Base-by-base conservation (phyloP, 2,797 vertebrate genomes). In the Sphenopsis melanotis region DNA sequence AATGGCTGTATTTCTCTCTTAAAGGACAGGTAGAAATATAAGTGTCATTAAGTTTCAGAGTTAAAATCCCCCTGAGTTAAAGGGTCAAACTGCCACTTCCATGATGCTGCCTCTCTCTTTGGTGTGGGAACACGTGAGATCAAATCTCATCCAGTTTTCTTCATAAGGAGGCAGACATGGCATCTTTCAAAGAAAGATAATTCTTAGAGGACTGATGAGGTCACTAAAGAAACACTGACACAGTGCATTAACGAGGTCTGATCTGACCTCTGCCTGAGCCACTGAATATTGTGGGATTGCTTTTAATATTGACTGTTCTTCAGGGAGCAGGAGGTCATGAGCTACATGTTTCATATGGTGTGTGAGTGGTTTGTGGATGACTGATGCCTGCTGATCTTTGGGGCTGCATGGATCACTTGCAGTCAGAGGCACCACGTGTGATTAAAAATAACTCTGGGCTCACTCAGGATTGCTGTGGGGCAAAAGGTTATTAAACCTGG, bases 171-270 rank as follows among this genome's bases (percentile, higher is more conserved):
- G 17, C 69, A 90, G 76, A 39, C 65, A 80, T 17, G 79, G 72
- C 47, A 89, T 53, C 83, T 74, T 92, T 72, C 27, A 80, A 92
- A 95, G 81, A 72, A 80, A 82, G 80, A 63, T 84, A 93, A 87
- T 91, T 94, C 89, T 91, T 85, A 72, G 77, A 82, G 91, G 59
- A 71, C 85, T 84, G 70, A 94, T 91, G 93, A 93, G 72, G 87
- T 94, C 94, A 94, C 89, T 84, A 65, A 92, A 93, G 93, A 93
- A 95, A 91, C 76, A 72, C 70, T 89, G 95, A 93, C 95, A 91
- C 66, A 53, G 52, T 78, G 87, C 64, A 94, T 94, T 96, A 96
- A 87, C 27, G 32, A 82, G 85, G 77, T n/a, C 36, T 88, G 90
- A 76, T 91, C 83, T 94, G 94, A 95, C 91, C 95, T 88, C 74